These are phyloP conservation scores for Otus scops DNA, from an alignment of 2,797 vertebrate genomes.

Conservation along the genomic window DNA sequence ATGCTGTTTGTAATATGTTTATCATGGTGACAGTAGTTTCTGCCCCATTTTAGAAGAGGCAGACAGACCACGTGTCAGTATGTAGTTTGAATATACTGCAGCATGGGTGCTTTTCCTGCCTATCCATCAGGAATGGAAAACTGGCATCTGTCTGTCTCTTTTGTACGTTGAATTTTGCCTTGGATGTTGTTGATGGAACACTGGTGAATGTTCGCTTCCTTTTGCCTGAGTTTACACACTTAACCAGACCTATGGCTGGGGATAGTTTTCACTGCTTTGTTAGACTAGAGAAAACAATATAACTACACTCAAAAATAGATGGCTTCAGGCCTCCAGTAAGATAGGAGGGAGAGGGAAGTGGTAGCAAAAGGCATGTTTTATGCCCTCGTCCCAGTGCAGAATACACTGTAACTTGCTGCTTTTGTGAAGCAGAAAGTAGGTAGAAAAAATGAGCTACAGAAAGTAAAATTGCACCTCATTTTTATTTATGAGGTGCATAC, in stretches of 20 bases:
- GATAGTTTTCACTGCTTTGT: neutral
- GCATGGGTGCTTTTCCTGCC: neutral
- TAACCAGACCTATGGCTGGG: neutral
- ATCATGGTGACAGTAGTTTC: neutral
- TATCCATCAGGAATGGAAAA: neutral
- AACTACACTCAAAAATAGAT: neutral
- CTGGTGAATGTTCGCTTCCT: neutral
- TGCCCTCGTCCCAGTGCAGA: neutral
- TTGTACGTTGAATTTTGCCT: neutral
- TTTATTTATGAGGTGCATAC: neutral
- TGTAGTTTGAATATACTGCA: neutral
- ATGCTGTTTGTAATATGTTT: neutral
- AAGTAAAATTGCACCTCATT: neutral
- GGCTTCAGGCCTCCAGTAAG: neutral
- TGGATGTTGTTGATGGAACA: neutral
- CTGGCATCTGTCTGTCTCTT: neutral
- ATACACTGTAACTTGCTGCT: neutral
- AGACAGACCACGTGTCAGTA: rapidly evolving
- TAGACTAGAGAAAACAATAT: neutral
- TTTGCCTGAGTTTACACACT: neutral
- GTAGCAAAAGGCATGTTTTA: neutral
- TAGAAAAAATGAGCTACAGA: neutral
- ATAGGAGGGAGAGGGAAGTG: neutral
- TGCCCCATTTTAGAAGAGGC: neutral
- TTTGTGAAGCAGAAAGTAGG: neutral